Conservation (phyloP, 2,797 vertebrate genomes). For the Acropternis orthonyx region DNA sequence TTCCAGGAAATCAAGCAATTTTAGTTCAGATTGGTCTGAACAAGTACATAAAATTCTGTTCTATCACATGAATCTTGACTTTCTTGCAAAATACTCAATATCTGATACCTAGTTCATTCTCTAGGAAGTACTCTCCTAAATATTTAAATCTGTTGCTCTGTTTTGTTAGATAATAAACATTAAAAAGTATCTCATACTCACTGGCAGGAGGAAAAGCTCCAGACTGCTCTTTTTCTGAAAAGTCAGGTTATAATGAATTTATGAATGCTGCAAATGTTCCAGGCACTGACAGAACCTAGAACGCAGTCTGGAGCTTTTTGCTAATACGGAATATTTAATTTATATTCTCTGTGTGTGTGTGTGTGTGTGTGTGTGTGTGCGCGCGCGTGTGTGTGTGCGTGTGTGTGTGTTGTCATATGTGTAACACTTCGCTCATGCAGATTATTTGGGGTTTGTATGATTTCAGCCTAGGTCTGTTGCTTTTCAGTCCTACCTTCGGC, state of each 20-base stretch:
- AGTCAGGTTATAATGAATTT: background rate
- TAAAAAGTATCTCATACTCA: background rate
- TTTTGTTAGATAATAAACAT: background rate
- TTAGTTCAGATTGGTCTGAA: background rate
- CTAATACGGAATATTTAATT: background rate
- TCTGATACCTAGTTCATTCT: background rate
- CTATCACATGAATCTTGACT: background rate
- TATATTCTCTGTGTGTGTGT: background rate
- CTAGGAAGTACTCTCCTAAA: background rate
- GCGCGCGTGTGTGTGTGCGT: too few relatives aligned
- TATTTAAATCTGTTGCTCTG: background rate
- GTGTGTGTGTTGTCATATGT: background rate
- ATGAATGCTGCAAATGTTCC: background rate
- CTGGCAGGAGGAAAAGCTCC: background rate
- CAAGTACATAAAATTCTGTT: background rate
- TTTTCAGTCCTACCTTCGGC: background rate
- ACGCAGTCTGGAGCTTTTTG: background rate
- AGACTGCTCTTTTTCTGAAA: background rate
- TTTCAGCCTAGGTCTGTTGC: background rate
- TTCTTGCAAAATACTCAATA: background rate
- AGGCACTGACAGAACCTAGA: background rate
- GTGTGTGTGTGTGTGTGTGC: background rate
- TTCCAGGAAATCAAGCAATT: background rate
- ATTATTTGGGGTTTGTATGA: background rate
- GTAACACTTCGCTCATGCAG: accelerated